A percentile compares a stretch with the other conserved stretches of the same genome.
These are phyloP conservation scores for Palaemon carinicauda DNA, from an alignment of 1,140 invertebrate species.

Conservation along the genomic window DNA sequence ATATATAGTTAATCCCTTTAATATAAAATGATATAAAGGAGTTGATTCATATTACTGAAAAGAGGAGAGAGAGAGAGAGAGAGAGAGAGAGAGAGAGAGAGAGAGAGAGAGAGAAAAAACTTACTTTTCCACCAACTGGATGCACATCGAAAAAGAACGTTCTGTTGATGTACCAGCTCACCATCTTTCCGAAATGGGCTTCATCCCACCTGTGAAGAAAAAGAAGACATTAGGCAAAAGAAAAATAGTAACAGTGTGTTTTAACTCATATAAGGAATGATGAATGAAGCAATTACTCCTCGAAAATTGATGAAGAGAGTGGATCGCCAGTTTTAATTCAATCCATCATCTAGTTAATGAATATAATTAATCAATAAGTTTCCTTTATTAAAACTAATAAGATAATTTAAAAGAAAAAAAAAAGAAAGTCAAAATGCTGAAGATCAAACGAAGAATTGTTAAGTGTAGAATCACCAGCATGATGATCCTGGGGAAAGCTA, in stretches of 20 bases:
- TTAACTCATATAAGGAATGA: not conserved
- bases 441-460: too few relatives aligned
- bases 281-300: not conserved
- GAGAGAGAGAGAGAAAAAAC: not conserved
- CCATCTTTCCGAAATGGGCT: conserved; percentile 72
- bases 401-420: too few relatives aligned
- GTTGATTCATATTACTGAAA: not conserved
- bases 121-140: conserved; percentile 69
- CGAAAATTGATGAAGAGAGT: not conserved
- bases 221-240: not conserved
- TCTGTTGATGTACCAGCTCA: conserved; percentile 70
- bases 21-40: too few relatives aligned
- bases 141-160: conserved; percentile 72
- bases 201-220: conserved; percentile 63
- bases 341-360: too few relatives aligned
- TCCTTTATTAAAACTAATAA: too few relatives aligned
- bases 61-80: conserved; percentile 1
- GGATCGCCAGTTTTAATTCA: too few relatives aligned
- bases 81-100: conserved; percentile 11
- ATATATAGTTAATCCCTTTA: too few relatives aligned
- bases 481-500: too few relatives aligned
- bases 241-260: not conserved
- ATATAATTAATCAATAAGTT: too few relatives aligned
- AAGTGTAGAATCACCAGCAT: too few relatives aligned
- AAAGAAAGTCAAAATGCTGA: too few relatives aligned